A percentile compares a stretch with the other conserved stretches of the same genome.
Evolutionary conservation across 2,888 invertebrate species (phyloP).

Genomic region (Norana najaformis): DNA sequence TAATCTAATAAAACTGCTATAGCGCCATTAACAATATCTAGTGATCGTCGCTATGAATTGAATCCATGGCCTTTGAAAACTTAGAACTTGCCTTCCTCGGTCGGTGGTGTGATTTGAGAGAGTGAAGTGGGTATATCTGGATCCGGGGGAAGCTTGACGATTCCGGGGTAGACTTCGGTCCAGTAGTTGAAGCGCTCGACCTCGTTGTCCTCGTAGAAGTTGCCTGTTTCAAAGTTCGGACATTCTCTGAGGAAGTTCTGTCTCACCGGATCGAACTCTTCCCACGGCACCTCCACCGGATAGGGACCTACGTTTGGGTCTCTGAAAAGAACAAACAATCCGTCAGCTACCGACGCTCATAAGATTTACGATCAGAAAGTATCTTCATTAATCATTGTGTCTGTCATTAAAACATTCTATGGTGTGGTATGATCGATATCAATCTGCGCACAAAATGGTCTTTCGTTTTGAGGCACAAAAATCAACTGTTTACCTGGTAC

Average conservation of each 20-base stretch:
- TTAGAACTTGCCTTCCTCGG: slow-evolving; percentile 15
- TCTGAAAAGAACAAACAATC: slow-evolving; percentile 26
- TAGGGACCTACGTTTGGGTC: slow-evolving; percentile 36
- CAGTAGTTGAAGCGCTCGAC: slow-evolving; percentile 25
- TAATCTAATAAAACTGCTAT: too few species aligned
- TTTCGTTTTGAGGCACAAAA: too few species aligned
- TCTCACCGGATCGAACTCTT: slow-evolving; percentile 17
- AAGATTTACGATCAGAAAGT: not conserved
- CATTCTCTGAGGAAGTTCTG: slow-evolving; percentile 29
- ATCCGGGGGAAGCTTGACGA: not conserved
- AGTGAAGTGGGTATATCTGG: slow-evolving; percentile 25
- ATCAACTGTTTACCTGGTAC: too few species aligned
- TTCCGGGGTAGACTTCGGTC: slow-evolving; percentile 8
- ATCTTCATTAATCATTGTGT: too few species aligned
- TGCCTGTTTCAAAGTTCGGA: not conserved
- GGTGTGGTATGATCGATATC: too few species aligned
- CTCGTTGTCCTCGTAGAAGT: slow-evolving; percentile 26
- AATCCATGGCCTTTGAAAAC: too few species aligned
- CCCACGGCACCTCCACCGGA: slow-evolving; percentile 22
- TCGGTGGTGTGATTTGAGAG: not conserved
- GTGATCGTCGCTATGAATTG: too few species aligned
- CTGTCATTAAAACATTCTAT: too few species aligned
- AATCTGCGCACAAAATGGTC: too few species aligned
- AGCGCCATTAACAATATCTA: too few species aligned
- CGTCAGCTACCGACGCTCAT: too few species aligned